A percentile compares a stretch with the other conserved stretches of the same genome.
These are phyloP conservation scores for Drosophila falleni DNA, from an alignment of 2,888 invertebrate species.

Conservation along the genomic window DNA sequence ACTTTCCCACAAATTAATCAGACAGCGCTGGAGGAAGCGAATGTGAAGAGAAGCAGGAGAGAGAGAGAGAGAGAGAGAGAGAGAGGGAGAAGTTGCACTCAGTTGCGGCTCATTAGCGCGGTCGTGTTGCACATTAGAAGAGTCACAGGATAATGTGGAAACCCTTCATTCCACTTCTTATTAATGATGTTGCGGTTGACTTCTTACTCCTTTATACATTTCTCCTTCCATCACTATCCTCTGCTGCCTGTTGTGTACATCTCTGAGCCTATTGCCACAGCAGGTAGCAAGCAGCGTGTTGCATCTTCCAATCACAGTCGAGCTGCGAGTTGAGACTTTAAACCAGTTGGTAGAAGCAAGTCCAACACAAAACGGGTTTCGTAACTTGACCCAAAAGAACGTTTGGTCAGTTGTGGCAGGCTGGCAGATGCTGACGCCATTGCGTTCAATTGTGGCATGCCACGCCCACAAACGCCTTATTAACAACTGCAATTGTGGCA, in stretches of 20 bases:
- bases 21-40: slow-evolving; percentile 5
- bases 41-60: not conserved
- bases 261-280: slow-evolving; percentile 7
- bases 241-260: slow-evolving; percentile 6
- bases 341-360: slow-evolving; percentile 37
- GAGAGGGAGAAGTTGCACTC: slow-evolving; percentile 4
- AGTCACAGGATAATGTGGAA: slow-evolving; percentile 1
- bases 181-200: slow-evolving; percentile 58
- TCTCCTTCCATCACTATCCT: not conserved
- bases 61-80: too few relatives aligned
- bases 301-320: slow-evolving; percentile 70
- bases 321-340: slow-evolving; percentile 55
- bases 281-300: slow-evolving; percentile 24
- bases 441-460: slow-evolving; percentile 31
- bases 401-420: slow-evolving; percentile 41
- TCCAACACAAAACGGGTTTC: slow-evolving; percentile 62
- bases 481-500: slow-evolving; percentile 37
- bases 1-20: slow-evolving; percentile 77
- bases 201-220: slow-evolving; percentile 22
- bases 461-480: slow-evolving; percentile 33
- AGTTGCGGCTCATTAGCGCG: slow-evolving; percentile 71
- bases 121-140: slow-evolving; percentile 21
- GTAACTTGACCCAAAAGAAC: slow-evolving; percentile 61
- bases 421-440: slow-evolving; percentile 49
- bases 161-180: slow-evolving; percentile 23